Conservation (phyloP, 1,140 invertebrate species). For the Campodea augens region DNA sequence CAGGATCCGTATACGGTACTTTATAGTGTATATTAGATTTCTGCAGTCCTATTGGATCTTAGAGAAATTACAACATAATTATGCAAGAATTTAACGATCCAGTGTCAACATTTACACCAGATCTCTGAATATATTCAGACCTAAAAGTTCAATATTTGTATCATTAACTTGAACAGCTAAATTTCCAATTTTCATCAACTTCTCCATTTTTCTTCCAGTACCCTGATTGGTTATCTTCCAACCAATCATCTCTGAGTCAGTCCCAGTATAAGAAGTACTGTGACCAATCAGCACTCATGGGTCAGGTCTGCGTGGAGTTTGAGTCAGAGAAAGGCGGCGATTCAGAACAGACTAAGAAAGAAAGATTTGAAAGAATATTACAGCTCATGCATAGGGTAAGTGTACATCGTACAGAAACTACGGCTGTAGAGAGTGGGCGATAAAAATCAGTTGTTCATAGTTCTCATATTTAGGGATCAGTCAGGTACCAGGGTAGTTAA, state of each 20-base stretch:
- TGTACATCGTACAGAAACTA: too few species aligned
- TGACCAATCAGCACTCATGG: conserved; percentile 56
- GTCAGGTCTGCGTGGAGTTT: conserved; percentile 48
- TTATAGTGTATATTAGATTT: conserved; percentile 18
- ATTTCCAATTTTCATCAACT: conserved; percentile 3
- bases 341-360: conserved; percentile 45
- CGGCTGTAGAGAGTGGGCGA: too few species aligned
- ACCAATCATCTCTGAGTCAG: conserved; percentile 40
- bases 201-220: conserved; percentile 44
- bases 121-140: too few species aligned
- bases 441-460: too few species aligned
- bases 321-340: conserved; percentile 52
- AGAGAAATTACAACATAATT: too few species aligned
- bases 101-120: too few species aligned
- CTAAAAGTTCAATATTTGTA: too few species aligned
- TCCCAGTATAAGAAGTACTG: conserved; percentile 46
- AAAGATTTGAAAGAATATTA: conserved; percentile 54
- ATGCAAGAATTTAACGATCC: too few species aligned
- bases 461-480: too few species aligned
- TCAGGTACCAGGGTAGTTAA: too few species aligned
- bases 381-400: conserved; percentile 59
- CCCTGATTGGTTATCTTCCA: conserved; percentile 58
- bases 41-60: neutral
- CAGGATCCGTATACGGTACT: too few species aligned
- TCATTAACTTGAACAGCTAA: neutral